Base-by-base conservation (phyloP, 2,797 vertebrate genomes). In the Darevskia nairensis region DNA sequence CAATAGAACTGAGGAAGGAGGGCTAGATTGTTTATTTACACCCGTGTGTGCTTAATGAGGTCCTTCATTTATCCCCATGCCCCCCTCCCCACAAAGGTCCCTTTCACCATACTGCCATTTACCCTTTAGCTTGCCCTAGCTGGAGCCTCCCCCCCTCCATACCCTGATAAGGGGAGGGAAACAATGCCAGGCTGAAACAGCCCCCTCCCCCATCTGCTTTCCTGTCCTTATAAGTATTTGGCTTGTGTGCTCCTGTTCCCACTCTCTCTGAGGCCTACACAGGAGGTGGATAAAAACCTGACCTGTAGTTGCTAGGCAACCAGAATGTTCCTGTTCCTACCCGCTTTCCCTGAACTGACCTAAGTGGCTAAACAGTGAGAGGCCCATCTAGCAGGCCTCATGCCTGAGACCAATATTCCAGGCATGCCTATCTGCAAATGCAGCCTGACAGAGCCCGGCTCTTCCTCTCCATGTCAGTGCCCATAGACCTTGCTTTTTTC, bases 281-380 rank as follows among this genome's bases (percentile, higher is more conserved):
- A 59, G 46, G 88, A 89, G 83, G 78, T 86, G 64, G 44, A 85
- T 82, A 76, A 76, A 74, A 89, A 89, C 59, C 72, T 82, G 84
- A 85, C 88, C 84, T 85, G 17, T 23, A 15, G 88, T 89, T 86
- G 84, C 88, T 55, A 85, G 29, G 88, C 88, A 89, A 86, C 84
- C 44, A 68, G 46, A 50, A n/a, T 77, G 71, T 35, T 68, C 88
- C 78, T 86, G 15, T 35, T 64, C 80, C 69, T 74, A 50, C 21
- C 44, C 71, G 27, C 55, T 68, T 85, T 85, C 23, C 78, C 84
- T 3, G 71, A 66, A 9, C 78, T 89, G 78, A 89, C 83, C 84
- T 76, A 32, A 75, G 69, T 35, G 21, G 69, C 69, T 89, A 77
- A 75, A 32, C 32, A 50, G 25, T 5, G 44, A 89, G 84, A 80